phyloP scores from a whole-genome alignment of 2,888 invertebrate genomes.

The Stenodera caucasica region DNA sequence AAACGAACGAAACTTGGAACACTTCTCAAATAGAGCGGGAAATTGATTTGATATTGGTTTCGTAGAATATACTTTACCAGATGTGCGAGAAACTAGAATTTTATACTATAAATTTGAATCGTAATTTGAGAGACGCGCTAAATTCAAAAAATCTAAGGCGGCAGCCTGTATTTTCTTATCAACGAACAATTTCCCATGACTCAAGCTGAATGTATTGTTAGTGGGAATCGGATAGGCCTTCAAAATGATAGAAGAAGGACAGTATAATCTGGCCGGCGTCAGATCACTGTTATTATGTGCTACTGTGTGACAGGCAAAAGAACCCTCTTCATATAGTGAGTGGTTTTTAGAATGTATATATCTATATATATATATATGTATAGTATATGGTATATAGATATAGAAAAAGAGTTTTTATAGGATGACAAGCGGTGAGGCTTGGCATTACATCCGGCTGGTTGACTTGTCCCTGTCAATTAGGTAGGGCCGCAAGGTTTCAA shows the following conservation, averaged over 20 bases:
- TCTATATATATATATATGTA: slow-evolving; percentile 9
- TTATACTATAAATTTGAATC: no score
- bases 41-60: no score
- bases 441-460: slow-evolving; percentile 55
- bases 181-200: neutral
- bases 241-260: slow-evolving; percentile 16
- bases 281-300: slow-evolving; percentile 52
- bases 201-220: no score
- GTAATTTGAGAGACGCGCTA: no score
- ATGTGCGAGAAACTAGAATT: no score
- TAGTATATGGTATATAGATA: neutral
- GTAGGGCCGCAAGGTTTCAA: slow-evolving; percentile 46
- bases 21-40: no score
- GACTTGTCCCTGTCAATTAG: slow-evolving; percentile 57
- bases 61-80: no score
- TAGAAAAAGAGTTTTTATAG: slow-evolving; percentile 34
- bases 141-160: no score
- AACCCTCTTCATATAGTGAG: slow-evolving; percentile 48
- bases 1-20: no score
- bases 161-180: slow-evolving; percentile 1
- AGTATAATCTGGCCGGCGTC: slow-evolving; percentile 46
- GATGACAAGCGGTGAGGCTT: slow-evolving; percentile 47
- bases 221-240: neutral
- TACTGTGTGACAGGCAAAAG: slow-evolving; percentile 52
- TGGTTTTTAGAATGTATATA: slow-evolving; percentile 30